phyloP scores from a whole-genome alignment of 2,888 invertebrate genomes.

The Agrotis segetum region DNA sequence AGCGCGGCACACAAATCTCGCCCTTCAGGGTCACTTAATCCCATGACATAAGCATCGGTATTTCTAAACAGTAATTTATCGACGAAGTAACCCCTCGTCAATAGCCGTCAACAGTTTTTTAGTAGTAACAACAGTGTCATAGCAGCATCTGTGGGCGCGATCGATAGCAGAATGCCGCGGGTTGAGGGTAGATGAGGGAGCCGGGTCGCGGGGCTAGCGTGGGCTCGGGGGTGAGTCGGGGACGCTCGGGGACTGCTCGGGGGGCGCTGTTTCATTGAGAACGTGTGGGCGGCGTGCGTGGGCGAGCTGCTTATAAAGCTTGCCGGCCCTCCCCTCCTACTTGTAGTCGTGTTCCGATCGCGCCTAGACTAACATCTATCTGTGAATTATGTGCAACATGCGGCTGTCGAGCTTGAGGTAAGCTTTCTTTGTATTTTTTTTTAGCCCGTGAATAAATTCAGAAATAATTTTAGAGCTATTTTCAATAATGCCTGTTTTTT shows the following conservation, averaged over 20 bases:
- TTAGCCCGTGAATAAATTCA: constrained; percentile 14
- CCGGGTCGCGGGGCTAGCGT: constrained; percentile 67
- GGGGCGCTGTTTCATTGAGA: constrained; percentile 92
- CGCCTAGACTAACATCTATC: constrained; percentile 73
- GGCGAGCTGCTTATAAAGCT: constrained; percentile 88
- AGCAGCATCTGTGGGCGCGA: constrained; percentile 85
- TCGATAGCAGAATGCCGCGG: constrained; percentile 84
- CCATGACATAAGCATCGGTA: constrained; percentile 3
- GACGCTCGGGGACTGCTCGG: constrained; percentile 56
- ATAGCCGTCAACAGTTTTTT: constrained; percentile 54
- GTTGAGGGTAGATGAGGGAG: constrained; percentile 68
- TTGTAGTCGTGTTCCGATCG: constrained; percentile 83
- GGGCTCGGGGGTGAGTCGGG: constrained; percentile 53
- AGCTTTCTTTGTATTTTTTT: constrained; percentile 59
- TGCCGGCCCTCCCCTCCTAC: constrained; percentile 79
- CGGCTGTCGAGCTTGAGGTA: constrained; percentile 82
- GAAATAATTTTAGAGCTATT: not conserved
- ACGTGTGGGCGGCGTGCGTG: constrained; percentile 92
- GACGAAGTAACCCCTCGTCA: constrained; percentile 34
- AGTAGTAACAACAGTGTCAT: constrained; percentile 74
- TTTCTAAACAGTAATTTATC: constrained; percentile 25
- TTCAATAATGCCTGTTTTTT: not conserved
- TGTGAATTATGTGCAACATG: constrained; percentile 83
- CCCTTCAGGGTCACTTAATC: constrained; percentile 5
- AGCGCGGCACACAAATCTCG: constrained; percentile 9